phyloP scores from a whole-genome alignment of 2,113 vertebrate species.

The Columbina picui region DNA sequence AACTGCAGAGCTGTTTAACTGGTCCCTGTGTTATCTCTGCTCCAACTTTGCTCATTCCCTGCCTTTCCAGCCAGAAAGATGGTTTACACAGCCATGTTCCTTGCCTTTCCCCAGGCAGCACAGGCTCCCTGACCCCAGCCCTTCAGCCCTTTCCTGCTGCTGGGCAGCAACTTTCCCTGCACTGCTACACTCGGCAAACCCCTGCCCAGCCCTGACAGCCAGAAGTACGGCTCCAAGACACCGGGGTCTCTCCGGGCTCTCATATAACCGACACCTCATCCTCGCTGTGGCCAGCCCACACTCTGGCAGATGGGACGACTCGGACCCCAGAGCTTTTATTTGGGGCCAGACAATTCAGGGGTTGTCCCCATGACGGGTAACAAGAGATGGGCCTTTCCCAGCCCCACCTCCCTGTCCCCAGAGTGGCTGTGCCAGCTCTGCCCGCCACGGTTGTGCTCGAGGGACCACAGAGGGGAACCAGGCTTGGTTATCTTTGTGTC shows the following conservation, averaged over 20 bases:
- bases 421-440: background rate
- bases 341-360: accelerated
- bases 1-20: background rate
- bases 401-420: background rate
- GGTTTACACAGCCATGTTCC: accelerated
- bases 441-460: accelerated
- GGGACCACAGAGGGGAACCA: accelerated
- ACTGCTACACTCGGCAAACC: no score
- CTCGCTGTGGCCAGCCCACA: background rate
- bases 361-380: accelerated
- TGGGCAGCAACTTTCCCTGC: no score
- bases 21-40: background rate
- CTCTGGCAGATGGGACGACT: accelerated
- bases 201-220: no score
- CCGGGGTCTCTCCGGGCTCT: background rate
- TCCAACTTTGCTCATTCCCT: background rate
- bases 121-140: no score
- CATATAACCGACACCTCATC: accelerated
- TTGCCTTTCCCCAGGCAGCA: no score
- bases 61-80: background rate
- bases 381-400: background rate
- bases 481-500: background rate
- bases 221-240: background rate
- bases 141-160: no score
- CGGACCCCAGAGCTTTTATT: background rate